Evolutionary conservation across 2,797 vertebrate genomes (phyloP).

Genomic region (Oreortyx pictus): DNA sequence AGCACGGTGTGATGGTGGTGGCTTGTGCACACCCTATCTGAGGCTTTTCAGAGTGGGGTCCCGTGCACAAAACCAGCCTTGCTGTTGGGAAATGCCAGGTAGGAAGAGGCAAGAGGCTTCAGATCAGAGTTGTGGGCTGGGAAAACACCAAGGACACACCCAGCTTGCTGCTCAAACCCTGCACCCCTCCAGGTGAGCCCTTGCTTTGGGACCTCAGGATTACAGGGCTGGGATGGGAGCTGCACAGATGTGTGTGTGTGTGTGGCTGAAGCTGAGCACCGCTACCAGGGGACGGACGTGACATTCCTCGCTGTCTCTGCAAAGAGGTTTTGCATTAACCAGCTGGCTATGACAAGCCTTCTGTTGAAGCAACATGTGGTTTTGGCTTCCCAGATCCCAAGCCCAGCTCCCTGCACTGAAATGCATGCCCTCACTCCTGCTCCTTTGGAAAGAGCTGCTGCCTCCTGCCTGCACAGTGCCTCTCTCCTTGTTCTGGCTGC

Average conservation of each 20-base stretch:
- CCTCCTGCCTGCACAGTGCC: background rate
- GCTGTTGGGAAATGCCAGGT: background rate
- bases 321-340: constrained; percentile 18
- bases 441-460: background rate
- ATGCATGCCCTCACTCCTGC: background rate
- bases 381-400: constrained; percentile 20
- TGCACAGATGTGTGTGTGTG: background rate
- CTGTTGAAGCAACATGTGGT: constrained; percentile 28
- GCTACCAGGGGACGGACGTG: background rate
- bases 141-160: background rate
- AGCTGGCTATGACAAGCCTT: constrained; percentile 34
- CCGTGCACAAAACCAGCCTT: background rate
- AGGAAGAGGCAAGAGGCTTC: background rate
- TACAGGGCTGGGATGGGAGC: background rate
- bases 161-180: background rate
- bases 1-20: background rate
- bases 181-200: background rate
- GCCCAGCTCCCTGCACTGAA: background rate
- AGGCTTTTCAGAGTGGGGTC: background rate
- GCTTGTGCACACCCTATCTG: fast-evolving
- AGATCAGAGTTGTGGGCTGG: background rate
- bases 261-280: background rate
- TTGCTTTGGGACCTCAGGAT: background rate
- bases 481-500: background rate
- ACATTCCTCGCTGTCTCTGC: constrained; percentile 31